These are phyloP conservation scores for Pollenia labialis DNA, from an alignment of 2,888 invertebrate genomes.

Conservation along the genomic window DNA sequence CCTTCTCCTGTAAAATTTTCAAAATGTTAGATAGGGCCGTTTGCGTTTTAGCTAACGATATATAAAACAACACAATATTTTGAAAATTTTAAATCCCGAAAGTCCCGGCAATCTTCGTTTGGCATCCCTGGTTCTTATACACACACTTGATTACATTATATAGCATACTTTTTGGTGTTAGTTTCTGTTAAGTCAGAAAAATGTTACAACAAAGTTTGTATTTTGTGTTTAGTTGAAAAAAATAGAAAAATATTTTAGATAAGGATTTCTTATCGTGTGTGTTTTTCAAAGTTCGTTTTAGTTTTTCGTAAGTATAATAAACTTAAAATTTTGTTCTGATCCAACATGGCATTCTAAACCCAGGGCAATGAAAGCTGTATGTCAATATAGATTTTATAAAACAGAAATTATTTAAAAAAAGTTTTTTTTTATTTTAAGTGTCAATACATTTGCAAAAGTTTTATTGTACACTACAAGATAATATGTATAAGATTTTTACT, in stretches of 20 bases:
- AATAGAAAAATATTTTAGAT: background rate
- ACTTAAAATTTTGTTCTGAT: slow-evolving; percentile 29
- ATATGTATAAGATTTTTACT: no score
- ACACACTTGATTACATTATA: background rate
- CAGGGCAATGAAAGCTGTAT: slow-evolving; percentile 32
- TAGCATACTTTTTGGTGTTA: background rate
- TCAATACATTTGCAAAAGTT: no score
- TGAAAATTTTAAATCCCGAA: no score
- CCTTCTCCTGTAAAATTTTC: no score
- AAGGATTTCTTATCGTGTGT: slow-evolving; percentile 11
- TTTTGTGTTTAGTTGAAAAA: background rate
- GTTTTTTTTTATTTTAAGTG: no score
- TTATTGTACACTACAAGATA: no score
- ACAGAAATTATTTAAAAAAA: background rate
- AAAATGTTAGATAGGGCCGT: no score
- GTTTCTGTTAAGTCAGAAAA: slow-evolving; percentile 16
- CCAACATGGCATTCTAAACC: background rate
- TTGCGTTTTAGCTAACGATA: no score
- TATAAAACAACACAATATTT: no score
- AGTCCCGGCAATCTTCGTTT: no score
- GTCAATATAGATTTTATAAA: background rate
- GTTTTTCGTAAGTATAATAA: slow-evolving; percentile 14
- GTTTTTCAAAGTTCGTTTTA: slow-evolving; percentile 20
- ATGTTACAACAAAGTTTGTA: slow-evolving; percentile 21
- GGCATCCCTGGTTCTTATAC: background rate